phyloP scores from a whole-genome alignment of 2,888 invertebrate species.

The Corbicula japonica region DNA sequence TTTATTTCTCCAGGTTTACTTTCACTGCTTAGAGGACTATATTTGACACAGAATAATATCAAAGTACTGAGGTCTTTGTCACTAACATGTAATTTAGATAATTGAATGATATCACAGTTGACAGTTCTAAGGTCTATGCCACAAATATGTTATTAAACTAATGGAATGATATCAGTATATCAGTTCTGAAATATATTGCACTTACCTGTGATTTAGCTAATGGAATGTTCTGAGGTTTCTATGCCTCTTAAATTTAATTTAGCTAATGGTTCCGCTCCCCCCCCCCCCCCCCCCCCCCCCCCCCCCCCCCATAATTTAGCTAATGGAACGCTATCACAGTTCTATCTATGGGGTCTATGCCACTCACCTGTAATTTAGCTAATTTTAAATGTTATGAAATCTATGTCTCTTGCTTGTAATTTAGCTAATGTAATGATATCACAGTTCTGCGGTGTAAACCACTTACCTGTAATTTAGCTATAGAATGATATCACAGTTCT shows the following conservation, averaged over 20 bases:
- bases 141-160: conserved; percentile 98
- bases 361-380: conserved; percentile 96
- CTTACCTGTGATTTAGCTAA: conserved; percentile 97
- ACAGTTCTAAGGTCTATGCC: conserved; percentile 98
- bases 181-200: conserved; percentile 99
- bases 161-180: conserved; percentile 99
- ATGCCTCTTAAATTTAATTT: conserved; percentile 98
- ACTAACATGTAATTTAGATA: conserved; percentile 96
- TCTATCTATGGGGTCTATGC: conserved; percentile 97
- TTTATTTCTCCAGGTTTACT: no score
- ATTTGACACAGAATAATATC: conserved; percentile 99
- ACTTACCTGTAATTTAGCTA: no score
- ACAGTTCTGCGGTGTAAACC: no score
- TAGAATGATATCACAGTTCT: conserved; percentile 99
- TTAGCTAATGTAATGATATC: conserved; percentile 99
- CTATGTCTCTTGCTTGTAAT: conserved; percentile 96
- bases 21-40: conserved; percentile 98
- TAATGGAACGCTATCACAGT: conserved; percentile 99
- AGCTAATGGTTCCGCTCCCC: conserved; percentile 98
- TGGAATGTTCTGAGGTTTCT: conserved; percentile 98
- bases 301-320: conserved; percentile 97
- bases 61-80: conserved; percentile 98
- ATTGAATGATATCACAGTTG: conserved; percentile 99
- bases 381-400: conserved; percentile 97
- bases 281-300: conserved; percentile 98